A percentile compares a stretch with the other conserved stretches of the same genome.
Evolutionary conservation across 2,797 vertebrate species (phyloP).

Genomic region (Girardinus metallicus): DNA sequence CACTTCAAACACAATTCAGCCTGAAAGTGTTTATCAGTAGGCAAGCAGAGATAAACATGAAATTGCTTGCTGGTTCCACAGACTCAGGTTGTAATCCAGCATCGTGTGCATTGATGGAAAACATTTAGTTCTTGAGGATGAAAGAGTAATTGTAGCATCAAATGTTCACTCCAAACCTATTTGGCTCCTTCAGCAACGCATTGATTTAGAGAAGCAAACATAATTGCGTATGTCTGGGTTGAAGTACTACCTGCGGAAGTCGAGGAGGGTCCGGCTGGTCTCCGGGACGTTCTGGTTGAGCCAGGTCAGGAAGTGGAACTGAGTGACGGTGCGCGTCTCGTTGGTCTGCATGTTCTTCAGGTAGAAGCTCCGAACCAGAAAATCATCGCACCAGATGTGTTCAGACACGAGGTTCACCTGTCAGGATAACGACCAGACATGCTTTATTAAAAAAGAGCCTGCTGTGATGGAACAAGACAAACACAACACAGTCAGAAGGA

Average conservation of each 20-base stretch:
- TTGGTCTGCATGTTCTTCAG: constrained; percentile 96
- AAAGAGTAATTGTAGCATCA: background rate
- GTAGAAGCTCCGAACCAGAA: constrained; percentile 97
- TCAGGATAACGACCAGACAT: background rate
- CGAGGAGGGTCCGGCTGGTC: constrained; percentile 90
- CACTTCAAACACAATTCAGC: background rate
- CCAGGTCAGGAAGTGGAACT: constrained; percentile 99
- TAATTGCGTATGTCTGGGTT: background rate
- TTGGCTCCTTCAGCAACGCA: constrained; percentile 5
- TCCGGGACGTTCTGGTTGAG: constrained; percentile 89
- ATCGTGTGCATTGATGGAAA: background rate
- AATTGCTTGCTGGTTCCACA: background rate
- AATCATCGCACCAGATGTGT: constrained; percentile 98
- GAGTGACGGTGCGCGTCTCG: constrained; percentile 94
- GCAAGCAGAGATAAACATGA: background rate
- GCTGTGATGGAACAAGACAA: background rate
- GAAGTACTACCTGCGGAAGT: constrained; percentile 93
- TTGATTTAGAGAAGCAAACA: background rate
- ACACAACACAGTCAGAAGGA: background rate
- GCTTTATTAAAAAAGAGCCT: background rate
- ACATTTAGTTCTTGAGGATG: background rate
- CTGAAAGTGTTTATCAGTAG: background rate
- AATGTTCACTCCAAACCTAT: background rate
- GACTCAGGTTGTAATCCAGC: background rate
- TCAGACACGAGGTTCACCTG: constrained; percentile 92